Base-by-base conservation (phyloP, 2,888 invertebrate species). In the Microctonus aethiopoides region DNA sequence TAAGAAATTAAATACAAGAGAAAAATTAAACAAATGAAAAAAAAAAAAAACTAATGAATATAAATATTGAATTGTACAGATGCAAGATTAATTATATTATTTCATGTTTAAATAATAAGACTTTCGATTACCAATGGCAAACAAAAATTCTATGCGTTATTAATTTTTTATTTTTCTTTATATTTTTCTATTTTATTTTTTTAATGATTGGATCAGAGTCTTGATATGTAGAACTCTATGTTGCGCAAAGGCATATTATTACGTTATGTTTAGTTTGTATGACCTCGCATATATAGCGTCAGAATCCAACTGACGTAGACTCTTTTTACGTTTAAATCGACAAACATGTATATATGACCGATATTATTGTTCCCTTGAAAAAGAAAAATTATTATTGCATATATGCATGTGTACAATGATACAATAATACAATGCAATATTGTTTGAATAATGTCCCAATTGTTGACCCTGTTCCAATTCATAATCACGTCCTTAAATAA, bases 211-310 rank as follows among this genome's bases (percentile, higher is more conserved):
- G 16, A 32, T 20, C 32, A 34, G 34, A 34, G 20, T 34, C 59
- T 59, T 59, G 34, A 59, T 59, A 59, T 59, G 32, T 59, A 63
- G 61, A 74, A 51, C 52, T 54, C 41, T 70, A n/a, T n/a, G 69
- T 76, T 75, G 68, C 74, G 72, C 71, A 75, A 75, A 34, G 46
- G 67, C 59, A 41, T 70, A 73, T 74, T 75, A 74, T 73, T 71
- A 74, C 68, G 68, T 72, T 74, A 70, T 70, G 76, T 73, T 72
- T 70, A 72, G 74, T 76, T 72, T 72, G 54, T 62, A 54, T 59
- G 74, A 71, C 74, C 75, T 75, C 71, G 74, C n/a, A 16, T 46
- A 46, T 16, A 46, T 46, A 20, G 20, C 46, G 46, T 46, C 46
- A 16, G 46, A 46, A 46, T 68, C 62, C 70, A 57, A 61, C 67